A percentile compares a stretch with the other conserved stretches of the same genome.
Evolutionary conservation across 2,113 vertebrate species (phyloP).

Genomic region (Hirundichthys speculiger): DNA sequence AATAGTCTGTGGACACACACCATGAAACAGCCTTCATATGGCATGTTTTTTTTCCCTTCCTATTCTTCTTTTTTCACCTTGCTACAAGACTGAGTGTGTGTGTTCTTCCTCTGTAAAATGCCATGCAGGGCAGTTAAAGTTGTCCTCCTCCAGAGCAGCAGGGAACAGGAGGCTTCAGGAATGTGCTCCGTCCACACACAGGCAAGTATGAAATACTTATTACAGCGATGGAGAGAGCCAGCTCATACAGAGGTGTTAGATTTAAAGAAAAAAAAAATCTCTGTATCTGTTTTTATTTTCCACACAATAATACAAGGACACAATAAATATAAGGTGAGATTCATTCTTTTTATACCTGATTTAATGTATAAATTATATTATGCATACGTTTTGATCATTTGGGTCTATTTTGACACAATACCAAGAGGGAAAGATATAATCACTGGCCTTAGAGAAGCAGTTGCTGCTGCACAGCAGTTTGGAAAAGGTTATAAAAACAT

Average conservation of each 20-base stretch:
- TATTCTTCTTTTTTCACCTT: slow-evolving; percentile 35
- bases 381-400: too few relatives aligned
- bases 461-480: too few relatives aligned
- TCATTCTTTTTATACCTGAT: too few relatives aligned
- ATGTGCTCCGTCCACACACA: slow-evolving; percentile 47
- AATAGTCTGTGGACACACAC: slow-evolving; percentile 18
- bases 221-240: slow-evolving; percentile 7
- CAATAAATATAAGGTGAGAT: too few relatives aligned
- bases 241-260: slow-evolving; percentile 6
- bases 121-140: slow-evolving; percentile 48
- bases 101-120: slow-evolving; percentile 60
- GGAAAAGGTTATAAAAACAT: too few relatives aligned
- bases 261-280: background rate
- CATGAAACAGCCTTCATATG: slow-evolving; percentile 35
- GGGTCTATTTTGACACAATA: too few relatives aligned
- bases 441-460: too few relatives aligned
- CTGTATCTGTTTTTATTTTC: background rate
- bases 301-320: too few relatives aligned
- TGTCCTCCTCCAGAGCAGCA: slow-evolving; percentile 41
- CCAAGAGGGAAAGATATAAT: too few relatives aligned
- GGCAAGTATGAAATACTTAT: slow-evolving; percentile 15
- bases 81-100: slow-evolving; percentile 46
- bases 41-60: background rate
- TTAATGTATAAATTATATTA: too few relatives aligned
- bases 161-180: slow-evolving; percentile 55